Base-by-base conservation (phyloP, 2,888 invertebrate species). In the Rapana venosa region DNA sequence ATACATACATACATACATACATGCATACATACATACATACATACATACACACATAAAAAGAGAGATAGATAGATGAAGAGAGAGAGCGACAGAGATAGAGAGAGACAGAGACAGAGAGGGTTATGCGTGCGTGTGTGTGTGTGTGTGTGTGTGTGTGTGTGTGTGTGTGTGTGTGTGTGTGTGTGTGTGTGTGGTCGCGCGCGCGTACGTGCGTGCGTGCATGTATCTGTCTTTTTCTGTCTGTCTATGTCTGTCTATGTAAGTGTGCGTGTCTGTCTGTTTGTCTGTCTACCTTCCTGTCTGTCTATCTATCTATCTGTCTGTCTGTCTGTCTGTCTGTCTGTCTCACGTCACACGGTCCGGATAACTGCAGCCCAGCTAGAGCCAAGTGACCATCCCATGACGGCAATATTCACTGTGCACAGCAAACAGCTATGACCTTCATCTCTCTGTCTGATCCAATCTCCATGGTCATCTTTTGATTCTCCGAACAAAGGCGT, bases 161-260 rank as follows among this genome's bases (percentile, higher is more conserved):
- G 4, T 85, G 85, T 85, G 6, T 85, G 47, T 85, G 35, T 47
- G 35, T 81, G 8, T 84, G 84, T 35, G 26, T 84, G 47, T 84
- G 84, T 47, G 35, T 84, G 22, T 36, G 47, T 36, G 47, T 35
- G 6, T 85, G 47, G 2, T 5, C 8, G 47, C 8, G 47, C 8
- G 47, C 8, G 47, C 8, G 47, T 47, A 47, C 8, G 47, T 47
- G 47, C 8, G 47, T 47, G 47, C 8, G 47, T 47, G 8, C 8
- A 47, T 47, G 8, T n/a, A n/a, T n/a, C n/a, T n/a, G n/a, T n/a
- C n/a, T n/a, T n/a, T 47, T 5, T 47, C 2, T 47, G 8, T 47
- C 2, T 47, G 8, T 47, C 2, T 47, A 47, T 47, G 8, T 47
- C 2, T 47, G 8, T 47, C 2, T 47, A 47, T 47, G 8, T 47